Conservation (phyloP, 2,797 vertebrate genomes). For the Silurus lanzhouensis region DNA sequence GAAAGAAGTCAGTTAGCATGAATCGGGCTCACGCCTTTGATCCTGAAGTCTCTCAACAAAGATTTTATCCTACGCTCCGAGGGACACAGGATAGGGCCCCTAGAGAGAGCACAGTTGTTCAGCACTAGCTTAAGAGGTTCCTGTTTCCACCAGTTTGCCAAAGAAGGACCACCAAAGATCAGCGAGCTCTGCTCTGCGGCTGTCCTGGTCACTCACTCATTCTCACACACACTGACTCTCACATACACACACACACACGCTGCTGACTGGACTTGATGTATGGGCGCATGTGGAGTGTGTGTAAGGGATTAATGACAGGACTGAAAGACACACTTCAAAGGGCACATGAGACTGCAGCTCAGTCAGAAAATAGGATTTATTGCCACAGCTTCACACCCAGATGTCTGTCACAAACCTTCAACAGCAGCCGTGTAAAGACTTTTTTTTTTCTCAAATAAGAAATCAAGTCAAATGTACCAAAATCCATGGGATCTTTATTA, state of each 20-base stretch:
- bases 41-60: conserved; percentile 18
- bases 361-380: background rate
- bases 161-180: conserved; percentile 73
- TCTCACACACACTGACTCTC: conserved; percentile 49
- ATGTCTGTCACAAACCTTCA: background rate
- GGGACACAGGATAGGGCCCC: conserved; percentile 33
- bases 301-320: conserved; percentile 22
- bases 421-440: too few relatives aligned
- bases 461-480: background rate
- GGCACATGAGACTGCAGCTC: conserved; percentile 12
- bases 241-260: background rate
- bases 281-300: conserved; percentile 19
- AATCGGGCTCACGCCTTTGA: conserved; percentile 27
- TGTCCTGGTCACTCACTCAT: conserved; percentile 72
- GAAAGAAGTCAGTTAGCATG: conserved; percentile 14
- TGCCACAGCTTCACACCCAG: background rate
- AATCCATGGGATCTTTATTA: background rate
- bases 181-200: conserved; percentile 67
- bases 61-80: conserved; percentile 51
- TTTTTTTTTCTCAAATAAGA: too few relatives aligned
- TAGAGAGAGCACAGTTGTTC: conserved; percentile 62
- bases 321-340: conserved; percentile 68
- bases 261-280: conserved; percentile 21
- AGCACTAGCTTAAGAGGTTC: conserved; percentile 63
- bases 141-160: conserved; percentile 69